Percentiles rank a stretch among this genome's conserved stretches.
Evolutionary conservation across 2,797 vertebrate genomes (phyloP).

Genomic region (Pantherophis alleghaniensis): DNA sequence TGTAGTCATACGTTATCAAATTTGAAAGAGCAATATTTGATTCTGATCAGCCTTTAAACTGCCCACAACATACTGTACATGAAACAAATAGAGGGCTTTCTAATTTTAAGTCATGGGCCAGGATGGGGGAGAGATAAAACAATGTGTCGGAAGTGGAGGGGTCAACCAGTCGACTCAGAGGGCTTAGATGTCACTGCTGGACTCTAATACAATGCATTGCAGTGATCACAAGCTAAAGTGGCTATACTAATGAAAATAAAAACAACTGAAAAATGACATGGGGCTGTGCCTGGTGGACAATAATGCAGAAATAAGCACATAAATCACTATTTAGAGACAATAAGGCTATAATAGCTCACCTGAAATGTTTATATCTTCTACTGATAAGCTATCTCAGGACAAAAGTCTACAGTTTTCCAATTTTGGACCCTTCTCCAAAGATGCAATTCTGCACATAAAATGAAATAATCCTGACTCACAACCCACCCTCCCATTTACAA

Average conservation of each 20-base stretch:
- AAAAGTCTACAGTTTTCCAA: slow-evolving; percentile 29
- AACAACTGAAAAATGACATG: slow-evolving; percentile 75
- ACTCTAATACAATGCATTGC: slow-evolving; percentile 83
- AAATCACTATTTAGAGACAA: slow-evolving; percentile 72
- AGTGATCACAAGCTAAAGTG: slow-evolving; percentile 93
- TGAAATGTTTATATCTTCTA: slow-evolving; percentile 39
- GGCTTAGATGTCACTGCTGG: slow-evolving; percentile 83
- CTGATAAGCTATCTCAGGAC: slow-evolving; percentile 7
- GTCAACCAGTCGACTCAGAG: slow-evolving; percentile 90
- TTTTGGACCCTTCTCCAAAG: slow-evolving; percentile 30
- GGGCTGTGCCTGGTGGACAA: slow-evolving; percentile 63
- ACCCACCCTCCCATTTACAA: neutral
- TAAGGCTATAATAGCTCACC: slow-evolving; percentile 50
- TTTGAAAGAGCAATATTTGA: slow-evolving; percentile 92
- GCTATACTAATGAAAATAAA: slow-evolving; percentile 91
- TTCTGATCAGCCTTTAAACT: slow-evolving; percentile 84
- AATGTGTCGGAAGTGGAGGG: slow-evolving; percentile 86
- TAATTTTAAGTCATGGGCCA: slow-evolving; percentile 51
- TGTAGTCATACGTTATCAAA: slow-evolving; percentile 99
- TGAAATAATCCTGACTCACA: slow-evolving; percentile 10
- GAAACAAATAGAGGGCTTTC: slow-evolving; percentile 70
- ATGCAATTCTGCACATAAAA: slow-evolving; percentile 15
- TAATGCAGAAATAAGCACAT: slow-evolving; percentile 71
- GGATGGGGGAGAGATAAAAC: slow-evolving; percentile 67
- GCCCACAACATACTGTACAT: slow-evolving; percentile 70